These are phyloP conservation scores for Chondrilla cf. caribensis DNA, from an alignment of 37 sponge, comb jelly and placozoan species.

Conservation along the genomic window DNA sequence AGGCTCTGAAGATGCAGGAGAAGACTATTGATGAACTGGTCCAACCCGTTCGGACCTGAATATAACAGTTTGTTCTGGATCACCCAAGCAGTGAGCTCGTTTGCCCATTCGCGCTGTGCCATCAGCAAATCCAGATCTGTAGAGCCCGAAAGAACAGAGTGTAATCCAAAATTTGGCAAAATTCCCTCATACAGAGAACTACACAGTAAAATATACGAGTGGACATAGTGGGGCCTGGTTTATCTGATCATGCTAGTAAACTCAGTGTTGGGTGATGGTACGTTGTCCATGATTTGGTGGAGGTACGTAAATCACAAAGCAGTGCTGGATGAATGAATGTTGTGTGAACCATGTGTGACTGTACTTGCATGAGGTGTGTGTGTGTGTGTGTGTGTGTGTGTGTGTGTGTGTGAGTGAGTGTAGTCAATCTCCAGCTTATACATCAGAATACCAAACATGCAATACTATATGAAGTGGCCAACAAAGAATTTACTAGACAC, in stretches of 20 bases:
- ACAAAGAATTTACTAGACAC: too few species aligned
- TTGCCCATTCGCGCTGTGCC: slow-evolving; percentile 73
- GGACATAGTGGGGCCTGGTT: background rate
- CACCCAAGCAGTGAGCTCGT: slow-evolving; percentile 80
- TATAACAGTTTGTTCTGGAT: slow-evolving; percentile 72
- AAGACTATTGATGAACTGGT: slow-evolving; percentile 65
- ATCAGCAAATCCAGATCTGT: slow-evolving; percentile 39
- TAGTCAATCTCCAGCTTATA: too few species aligned
- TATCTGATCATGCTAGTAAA: background rate
- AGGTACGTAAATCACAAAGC: too few species aligned
- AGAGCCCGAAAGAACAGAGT: background rate
- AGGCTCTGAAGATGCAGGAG: slow-evolving; percentile 68
- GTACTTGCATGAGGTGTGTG: too few species aligned
- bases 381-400: too few species aligned
- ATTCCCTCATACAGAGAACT: too few species aligned
- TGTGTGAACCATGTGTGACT: too few species aligned
- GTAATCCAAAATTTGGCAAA: background rate
- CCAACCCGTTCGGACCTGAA: slow-evolving; percentile 43
- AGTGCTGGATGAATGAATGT: too few species aligned
- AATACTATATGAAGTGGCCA: too few species aligned
- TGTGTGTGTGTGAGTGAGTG: too few species aligned
- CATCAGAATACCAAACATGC: too few species aligned
- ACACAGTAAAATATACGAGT: background rate
- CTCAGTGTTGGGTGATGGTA: background rate
- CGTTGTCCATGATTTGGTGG: too few species aligned